Base-by-base conservation (phyloP, 2,888 invertebrate genomes). In the Acronicta alni region DNA sequence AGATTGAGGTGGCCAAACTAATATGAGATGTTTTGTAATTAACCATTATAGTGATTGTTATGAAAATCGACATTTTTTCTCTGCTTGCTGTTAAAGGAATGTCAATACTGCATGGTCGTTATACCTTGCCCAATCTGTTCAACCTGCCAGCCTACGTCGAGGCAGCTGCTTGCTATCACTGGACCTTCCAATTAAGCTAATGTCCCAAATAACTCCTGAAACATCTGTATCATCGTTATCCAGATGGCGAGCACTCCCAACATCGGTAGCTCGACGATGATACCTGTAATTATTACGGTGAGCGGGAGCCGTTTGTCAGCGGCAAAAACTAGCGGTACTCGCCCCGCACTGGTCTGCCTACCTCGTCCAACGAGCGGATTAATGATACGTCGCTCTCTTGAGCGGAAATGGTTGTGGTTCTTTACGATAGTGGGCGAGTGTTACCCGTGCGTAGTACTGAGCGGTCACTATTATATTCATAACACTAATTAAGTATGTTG, bases 271-370 rank as follows among this genome's bases (percentile, higher is more conserved):
- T 67, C 80, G 79, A 85, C 84, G 26, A 26, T 26, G 26, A 26
- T 82, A 84, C 76, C 78, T 69, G 57, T 79, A 75, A 85, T 83
- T 80, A 79, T 77, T 78, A 76, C 69, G 62, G 70, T 75, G 75
- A 69, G 75, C 77, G 45, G n/a, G 74, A 66, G 77, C 63, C 64
- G 82, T 85, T 83, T 78, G 80, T 80, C 79, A 74, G 60, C 45
- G 58, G 56, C 62, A 67, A 73, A 67, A 75, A 74, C 63, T 45
- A 52, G 51, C 44, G 20, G 17, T 18, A 2, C 0, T 6, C 10
- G 14, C 5, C 14, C 18, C 16, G 15, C 35, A n/a, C 32, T 38
- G 32, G 18, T 14, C 17, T 18, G 57, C 57, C 57, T 54, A 47
- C 47, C 56, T 58, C 39, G 45, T 30, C 48, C 39, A 35, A 37